Evolutionary conservation across 2,113 vertebrate species (phyloP).

Genomic region (Pluvianellus socialis): DNA sequence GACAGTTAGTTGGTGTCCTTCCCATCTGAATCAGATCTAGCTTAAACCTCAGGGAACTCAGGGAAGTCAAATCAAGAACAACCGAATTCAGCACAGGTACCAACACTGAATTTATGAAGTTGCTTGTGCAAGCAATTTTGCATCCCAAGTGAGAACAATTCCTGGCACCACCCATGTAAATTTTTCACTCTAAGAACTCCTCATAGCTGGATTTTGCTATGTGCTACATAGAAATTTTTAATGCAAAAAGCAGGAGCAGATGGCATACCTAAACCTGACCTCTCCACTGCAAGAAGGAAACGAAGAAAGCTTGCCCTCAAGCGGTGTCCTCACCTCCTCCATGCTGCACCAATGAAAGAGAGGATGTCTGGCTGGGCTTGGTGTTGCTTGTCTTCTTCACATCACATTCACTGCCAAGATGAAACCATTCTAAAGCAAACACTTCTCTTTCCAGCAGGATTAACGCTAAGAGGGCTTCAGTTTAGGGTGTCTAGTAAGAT

Average conservation of each 20-base stretch:
- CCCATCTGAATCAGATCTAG: background rate
- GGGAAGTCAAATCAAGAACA: background rate
- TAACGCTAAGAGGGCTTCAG: background rate
- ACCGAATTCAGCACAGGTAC: background rate
- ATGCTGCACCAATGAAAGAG: background rate
- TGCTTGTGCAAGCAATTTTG: background rate
- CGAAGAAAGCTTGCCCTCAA: background rate
- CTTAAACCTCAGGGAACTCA: background rate
- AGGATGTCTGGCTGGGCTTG: background rate
- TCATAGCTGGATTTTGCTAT: background rate
- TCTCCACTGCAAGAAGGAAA: background rate
- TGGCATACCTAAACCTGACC: background rate
- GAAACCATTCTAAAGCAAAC: background rate
- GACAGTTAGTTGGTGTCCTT: background rate
- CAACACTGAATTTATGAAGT: background rate
- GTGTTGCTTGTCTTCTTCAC: background rate
- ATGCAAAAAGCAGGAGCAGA: conserved; percentile 27
- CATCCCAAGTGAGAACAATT: conserved; percentile 48
- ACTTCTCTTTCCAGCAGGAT: background rate
- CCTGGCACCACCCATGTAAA: background rate
- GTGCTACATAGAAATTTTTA: background rate
- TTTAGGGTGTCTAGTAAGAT: background rate
- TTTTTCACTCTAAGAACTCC: background rate
- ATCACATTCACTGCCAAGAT: background rate
- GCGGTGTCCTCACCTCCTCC: conserved; percentile 7